A percentile compares a stretch with the other conserved stretches of the same genome.
These are phyloP conservation scores for Gambusia yucatana DNA, from an alignment of 2,797 vertebrate genomes.

Conservation along the genomic window DNA sequence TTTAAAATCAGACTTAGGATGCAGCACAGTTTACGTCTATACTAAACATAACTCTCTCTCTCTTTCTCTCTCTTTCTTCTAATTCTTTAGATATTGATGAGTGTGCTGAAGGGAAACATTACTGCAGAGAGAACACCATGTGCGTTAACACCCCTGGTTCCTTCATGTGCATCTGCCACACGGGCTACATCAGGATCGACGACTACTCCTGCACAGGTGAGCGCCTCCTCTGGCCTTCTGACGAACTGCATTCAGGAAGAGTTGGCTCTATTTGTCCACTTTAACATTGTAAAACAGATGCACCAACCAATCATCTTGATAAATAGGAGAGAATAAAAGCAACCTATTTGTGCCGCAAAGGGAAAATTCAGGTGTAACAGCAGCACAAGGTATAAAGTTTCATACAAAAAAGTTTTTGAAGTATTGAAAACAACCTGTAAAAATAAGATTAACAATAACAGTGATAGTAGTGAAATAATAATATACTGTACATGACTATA, in stretches of 20 bases:
- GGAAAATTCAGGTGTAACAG: too few relatives aligned
- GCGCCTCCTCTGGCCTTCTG: conserved; percentile 43
- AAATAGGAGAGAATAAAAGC: neutral
- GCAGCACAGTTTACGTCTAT: conserved; percentile 26
- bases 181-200: conserved; percentile 93
- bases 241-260: conserved; percentile 20
- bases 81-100: conserved; percentile 88
- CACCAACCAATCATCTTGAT: neutral
- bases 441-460: too few relatives aligned
- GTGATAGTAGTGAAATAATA: too few relatives aligned
- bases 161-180: conserved; percentile 95
- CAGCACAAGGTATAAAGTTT: too few relatives aligned
- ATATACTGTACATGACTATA: neutral
- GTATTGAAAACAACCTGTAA: neutral
- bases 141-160: conserved; percentile 93
- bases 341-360: neutral
- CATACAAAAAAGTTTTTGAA: too few relatives aligned
- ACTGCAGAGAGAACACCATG: conserved; percentile 94
- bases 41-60: conserved; percentile 20
- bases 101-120: conserved; percentile 93
- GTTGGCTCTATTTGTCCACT: conserved; percentile 3
- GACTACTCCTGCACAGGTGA: conserved; percentile 97
- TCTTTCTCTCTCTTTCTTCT: neutral
- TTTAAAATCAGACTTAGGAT: conserved; percentile 8
- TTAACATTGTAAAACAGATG: neutral